phyloP scores from a whole-genome alignment of 1,140 invertebrate species.

The Babylonia areolata region DNA sequence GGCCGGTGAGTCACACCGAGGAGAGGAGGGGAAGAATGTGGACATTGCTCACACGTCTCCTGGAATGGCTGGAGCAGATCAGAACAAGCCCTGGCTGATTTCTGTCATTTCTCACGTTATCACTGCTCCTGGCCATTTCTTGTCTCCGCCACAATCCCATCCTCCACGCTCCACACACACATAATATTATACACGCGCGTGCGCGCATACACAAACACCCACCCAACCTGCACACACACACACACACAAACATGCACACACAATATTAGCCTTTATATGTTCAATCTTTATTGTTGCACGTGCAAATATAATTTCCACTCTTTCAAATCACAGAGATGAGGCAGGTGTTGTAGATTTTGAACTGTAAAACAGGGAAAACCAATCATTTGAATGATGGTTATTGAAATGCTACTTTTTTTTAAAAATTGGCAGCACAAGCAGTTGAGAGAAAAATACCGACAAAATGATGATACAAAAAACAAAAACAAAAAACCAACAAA shows the following conservation, averaged over 20 bases:
- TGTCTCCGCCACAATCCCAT: too few species aligned
- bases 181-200: background rate
- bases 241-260: background rate
- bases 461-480: background rate
- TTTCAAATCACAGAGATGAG: background rate
- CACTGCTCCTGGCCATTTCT: too few species aligned
- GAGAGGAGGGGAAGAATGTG: too few species aligned
- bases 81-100: too few species aligned
- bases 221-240: background rate
- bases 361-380: background rate
- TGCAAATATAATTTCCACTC: conserved; percentile 12
- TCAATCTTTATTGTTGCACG: background rate
- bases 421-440: background rate
- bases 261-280: background rate
- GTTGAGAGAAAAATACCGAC: background rate
- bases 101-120: too few species aligned
- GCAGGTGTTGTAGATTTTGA: too few species aligned
- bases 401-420: too few species aligned
- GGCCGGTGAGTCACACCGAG: too few species aligned
- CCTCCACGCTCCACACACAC: too few species aligned
- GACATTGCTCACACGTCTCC: too few species aligned
- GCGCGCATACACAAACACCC: background rate
- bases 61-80: too few species aligned
- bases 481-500: background rate
- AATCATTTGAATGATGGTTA: background rate